Conservation (phyloP, 2,113 vertebrate genomes). For the Pyrgilauda ruficollis region DNA sequence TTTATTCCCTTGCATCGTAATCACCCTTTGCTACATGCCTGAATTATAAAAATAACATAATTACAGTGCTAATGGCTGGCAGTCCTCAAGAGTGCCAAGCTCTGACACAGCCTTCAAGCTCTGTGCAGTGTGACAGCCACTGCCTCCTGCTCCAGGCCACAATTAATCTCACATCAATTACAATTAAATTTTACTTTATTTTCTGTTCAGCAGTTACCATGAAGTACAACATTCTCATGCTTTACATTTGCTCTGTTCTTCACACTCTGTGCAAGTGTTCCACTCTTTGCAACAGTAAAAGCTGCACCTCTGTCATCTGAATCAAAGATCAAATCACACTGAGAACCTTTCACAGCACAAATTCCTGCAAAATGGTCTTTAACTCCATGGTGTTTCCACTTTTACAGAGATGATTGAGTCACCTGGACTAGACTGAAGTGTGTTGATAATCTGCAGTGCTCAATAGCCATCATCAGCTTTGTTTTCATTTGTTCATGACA, state of each 20-base stretch:
- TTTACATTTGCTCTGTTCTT: neutral
- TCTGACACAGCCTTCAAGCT: neutral
- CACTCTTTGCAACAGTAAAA: neutral
- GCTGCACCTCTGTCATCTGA: neutral
- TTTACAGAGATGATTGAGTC: neutral
- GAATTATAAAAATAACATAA: slow-evolving; percentile 12
- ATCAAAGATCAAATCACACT: neutral
- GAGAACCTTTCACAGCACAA: neutral
- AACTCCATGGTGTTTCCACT: neutral
- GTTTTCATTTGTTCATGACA: neutral
- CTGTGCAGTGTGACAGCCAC: neutral
- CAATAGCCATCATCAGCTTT: neutral
- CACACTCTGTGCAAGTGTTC: neutral
- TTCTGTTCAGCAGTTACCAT: neutral
- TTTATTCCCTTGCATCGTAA: neutral
- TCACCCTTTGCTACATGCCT: neutral
- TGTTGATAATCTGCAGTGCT: neutral
- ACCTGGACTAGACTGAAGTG: neutral
- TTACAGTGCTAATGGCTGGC: neutral
- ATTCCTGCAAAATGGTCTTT: neutral
- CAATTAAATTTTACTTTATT: neutral
- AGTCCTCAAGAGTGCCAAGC: neutral
- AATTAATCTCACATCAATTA: neutral
- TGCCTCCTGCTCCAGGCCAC: neutral
- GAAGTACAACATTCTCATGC: neutral